Percentiles rank a stretch among this genome's conserved stretches.
Conservation (phyloP, 2,797 vertebrate species). For the Dromococcyx pavoninus region DNA sequence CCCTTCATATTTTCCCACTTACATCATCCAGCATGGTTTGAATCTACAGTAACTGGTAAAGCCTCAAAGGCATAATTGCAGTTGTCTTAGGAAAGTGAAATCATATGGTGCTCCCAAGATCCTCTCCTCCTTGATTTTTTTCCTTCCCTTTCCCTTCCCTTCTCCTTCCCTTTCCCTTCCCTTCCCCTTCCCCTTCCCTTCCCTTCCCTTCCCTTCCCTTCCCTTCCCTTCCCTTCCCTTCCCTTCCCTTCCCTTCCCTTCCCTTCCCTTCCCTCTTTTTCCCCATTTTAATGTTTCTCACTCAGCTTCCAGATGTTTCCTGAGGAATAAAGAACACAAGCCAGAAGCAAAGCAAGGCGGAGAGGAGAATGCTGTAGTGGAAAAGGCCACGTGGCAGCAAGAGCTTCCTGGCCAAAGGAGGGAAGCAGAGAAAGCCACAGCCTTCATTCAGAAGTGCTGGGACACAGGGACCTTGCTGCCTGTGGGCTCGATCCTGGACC, state of each 20-base stretch:
- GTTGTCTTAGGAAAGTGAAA: conserved; percentile 76
- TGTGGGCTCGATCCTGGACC: not conserved
- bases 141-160: no score
- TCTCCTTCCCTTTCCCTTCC: not conserved
- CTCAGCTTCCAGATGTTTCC: conserved; percentile 75
- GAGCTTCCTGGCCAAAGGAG: not conserved
- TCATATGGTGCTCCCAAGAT: conserved; percentile 61
- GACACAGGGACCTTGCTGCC: not conserved
- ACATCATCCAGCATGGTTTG: conserved; percentile 75
- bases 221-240: no score
- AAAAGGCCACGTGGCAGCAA: conserved; percentile 69
- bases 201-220: no score
- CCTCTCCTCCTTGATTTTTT: not conserved
- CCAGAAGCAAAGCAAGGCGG: conserved; percentile 4
- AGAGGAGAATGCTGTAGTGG: conserved; percentile 30
- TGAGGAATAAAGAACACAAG: conserved; percentile 37
- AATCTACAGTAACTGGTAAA: conserved; percentile 68
- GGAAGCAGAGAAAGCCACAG: not conserved
- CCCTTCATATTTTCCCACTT: conserved; percentile 79
- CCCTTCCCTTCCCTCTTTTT: not conserved
- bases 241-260: no score
- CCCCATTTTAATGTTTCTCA: conserved; percentile 40
- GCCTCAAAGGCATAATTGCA: conserved; percentile 69
- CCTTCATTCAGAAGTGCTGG: not conserved
- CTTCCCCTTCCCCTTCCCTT: no score